These are phyloP conservation scores for Sphenodon punctatus DNA, from an alignment of 2,797 vertebrate species.

Conservation along the genomic window DNA sequence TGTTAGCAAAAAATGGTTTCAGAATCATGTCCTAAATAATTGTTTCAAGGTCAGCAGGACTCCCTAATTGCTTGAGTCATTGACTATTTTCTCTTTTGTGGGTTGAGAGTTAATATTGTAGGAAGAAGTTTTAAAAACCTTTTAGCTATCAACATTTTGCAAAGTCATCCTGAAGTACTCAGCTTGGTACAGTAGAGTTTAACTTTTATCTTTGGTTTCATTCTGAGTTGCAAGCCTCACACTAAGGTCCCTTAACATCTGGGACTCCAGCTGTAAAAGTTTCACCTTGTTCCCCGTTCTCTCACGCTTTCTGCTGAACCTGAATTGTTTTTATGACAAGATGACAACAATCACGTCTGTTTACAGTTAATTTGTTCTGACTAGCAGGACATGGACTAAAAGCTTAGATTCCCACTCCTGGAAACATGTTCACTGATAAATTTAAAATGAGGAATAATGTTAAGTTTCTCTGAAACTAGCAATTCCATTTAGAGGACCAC, in stretches of 20 bases:
- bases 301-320: slow-evolving; percentile 4
- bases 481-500: not conserved
- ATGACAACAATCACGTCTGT: not conserved
- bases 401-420: not conserved
- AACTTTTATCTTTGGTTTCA: slow-evolving; percentile 43
- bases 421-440: not conserved
- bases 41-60: not conserved
- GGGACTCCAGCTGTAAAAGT: slow-evolving; percentile 63
- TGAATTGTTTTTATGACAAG: slow-evolving; percentile 31
- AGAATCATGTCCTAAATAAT: not conserved
- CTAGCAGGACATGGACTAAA: slow-evolving; percentile 8
- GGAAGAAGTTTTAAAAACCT: not conserved
- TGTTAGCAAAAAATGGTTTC: no score
- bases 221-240: slow-evolving; percentile 30
- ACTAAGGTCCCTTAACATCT: slow-evolving; percentile 73
- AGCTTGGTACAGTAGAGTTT: slow-evolving; percentile 4
- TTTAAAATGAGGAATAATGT: not conserved
- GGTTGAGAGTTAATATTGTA: not conserved
- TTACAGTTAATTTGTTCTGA: slow-evolving; percentile 56
- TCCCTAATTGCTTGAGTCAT: not conserved
- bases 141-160: not conserved
- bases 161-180: slow-evolving; percentile 55
- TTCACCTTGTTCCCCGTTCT: slow-evolving; percentile 18
- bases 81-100: not conserved
- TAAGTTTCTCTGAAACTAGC: not conserved